Percentiles rank a stretch among this genome's conserved stretches.
phyloP scores from a whole-genome alignment of 1,140 invertebrate species.

The Asobara japonica region DNA sequence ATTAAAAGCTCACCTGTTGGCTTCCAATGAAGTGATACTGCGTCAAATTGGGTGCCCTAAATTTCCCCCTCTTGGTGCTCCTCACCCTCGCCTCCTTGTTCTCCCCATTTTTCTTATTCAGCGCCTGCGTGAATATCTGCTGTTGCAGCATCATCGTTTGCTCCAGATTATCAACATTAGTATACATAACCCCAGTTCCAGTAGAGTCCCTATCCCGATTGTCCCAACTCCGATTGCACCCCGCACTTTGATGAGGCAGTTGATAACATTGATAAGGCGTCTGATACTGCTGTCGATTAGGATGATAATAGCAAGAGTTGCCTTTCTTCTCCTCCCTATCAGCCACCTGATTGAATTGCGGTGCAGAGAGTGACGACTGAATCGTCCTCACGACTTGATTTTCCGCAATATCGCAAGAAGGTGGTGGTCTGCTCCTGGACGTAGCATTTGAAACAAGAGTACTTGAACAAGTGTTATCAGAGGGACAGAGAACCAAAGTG shows the following conservation, averaged over 20 bases:
- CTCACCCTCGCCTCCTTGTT: slow-evolving; percentile 47
- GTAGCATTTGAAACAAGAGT: slow-evolving; percentile 41
- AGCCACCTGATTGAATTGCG: background rate
- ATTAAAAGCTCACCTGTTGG: slow-evolving; percentile 68
- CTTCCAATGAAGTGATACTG: slow-evolving; percentile 72
- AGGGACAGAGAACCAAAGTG: slow-evolving; percentile 63
- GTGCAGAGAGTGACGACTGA: slow-evolving; percentile 33
- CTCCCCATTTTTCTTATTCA: slow-evolving; percentile 59
- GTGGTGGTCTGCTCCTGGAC: background rate
- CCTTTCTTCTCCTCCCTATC: background rate
- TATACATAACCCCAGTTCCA: slow-evolving; percentile 74
- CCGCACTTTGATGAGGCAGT: slow-evolving; percentile 2
- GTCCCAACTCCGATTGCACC: slow-evolving; percentile 6
- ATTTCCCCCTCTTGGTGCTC: slow-evolving; percentile 56
- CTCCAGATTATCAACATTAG: slow-evolving; percentile 76
- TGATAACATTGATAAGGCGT: slow-evolving; percentile 24
- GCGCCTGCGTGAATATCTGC: slow-evolving; percentile 73
- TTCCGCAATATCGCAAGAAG: slow-evolving; percentile 30
- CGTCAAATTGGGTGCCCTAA: slow-evolving; percentile 70
- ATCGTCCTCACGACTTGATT: slow-evolving; percentile 45
- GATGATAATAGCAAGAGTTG: background rate
- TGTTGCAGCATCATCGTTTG: slow-evolving; percentile 80
- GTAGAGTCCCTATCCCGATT: slow-evolving; percentile 35
- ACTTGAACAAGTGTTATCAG: slow-evolving; percentile 28
- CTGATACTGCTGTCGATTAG: background rate